phyloP scores from a whole-genome alignment of 2,113 vertebrate genomes.

The Eudyptes chrysolophus region DNA sequence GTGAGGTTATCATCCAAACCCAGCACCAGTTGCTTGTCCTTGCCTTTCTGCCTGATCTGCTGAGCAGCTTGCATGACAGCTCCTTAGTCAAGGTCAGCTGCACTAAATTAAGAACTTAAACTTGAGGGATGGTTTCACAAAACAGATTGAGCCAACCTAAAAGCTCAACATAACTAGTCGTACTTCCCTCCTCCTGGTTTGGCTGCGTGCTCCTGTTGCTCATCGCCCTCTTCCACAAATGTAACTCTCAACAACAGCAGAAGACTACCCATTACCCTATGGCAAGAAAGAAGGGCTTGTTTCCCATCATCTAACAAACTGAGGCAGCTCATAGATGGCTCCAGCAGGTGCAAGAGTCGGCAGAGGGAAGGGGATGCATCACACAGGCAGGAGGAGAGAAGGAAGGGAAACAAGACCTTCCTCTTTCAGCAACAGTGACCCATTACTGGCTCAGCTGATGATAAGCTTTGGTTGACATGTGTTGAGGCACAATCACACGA shows the following conservation, averaged over 20 bases:
- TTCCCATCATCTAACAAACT: background rate
- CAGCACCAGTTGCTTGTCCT: background rate
- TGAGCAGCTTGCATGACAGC: background rate
- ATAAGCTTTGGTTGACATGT: background rate
- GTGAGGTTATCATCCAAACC: background rate
- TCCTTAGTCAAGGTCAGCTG: background rate
- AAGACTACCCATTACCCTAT: background rate
- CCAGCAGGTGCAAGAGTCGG: background rate
- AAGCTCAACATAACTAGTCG: background rate
- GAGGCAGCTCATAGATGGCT: background rate
- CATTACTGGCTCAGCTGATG: background rate
- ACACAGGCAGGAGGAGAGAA: background rate
- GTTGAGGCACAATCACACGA: background rate
- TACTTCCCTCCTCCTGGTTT: background rate
- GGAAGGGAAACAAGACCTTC: background rate
- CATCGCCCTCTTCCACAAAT: background rate
- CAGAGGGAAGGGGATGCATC: background rate
- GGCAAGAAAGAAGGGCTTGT: background rate
- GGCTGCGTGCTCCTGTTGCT: background rate
- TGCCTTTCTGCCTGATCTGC: fast-evolving
- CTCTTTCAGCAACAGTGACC: background rate
- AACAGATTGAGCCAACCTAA: background rate
- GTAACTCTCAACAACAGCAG: background rate
- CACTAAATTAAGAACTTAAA: background rate
- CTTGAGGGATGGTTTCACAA: background rate